phyloP scores from a whole-genome alignment of 2,797 vertebrate genomes.

The Acanthornis magna region DNA sequence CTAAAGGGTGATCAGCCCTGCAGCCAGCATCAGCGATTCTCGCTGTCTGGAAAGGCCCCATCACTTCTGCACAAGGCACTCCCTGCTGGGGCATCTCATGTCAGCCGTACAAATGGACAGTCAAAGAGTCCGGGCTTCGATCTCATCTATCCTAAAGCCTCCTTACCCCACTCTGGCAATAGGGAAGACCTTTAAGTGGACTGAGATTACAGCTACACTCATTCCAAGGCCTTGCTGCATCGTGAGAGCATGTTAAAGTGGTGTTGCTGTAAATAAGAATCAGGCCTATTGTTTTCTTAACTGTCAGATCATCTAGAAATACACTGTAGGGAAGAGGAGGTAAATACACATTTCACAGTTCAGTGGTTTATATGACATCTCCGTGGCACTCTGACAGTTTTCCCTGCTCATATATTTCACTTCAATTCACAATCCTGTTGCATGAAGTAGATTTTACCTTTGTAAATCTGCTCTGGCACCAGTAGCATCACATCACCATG shows the following conservation, averaged over 20 bases:
- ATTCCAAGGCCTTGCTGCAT: not conserved
- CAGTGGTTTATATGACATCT: slow-evolving; percentile 37
- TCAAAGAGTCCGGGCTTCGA: not conserved
- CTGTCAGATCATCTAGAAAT: slow-evolving; percentile 8
- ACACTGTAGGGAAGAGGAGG: not conserved
- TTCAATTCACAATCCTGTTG: slow-evolving; percentile 35
- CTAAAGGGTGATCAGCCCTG: not conserved
- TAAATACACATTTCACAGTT: slow-evolving; percentile 51
- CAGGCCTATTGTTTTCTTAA: slow-evolving; percentile 17
- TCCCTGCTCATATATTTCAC: slow-evolving; percentile 8
- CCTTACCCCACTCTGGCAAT: not conserved
- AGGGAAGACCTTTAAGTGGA: not conserved
- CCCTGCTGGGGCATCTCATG: not conserved
- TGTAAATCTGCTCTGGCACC: slow-evolving; percentile 8
- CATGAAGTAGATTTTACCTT: slow-evolving; percentile 21
- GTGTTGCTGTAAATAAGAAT: slow-evolving; percentile 11
- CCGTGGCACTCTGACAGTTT: not conserved
- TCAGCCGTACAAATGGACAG: slow-evolving; percentile 29
- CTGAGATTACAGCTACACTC: not conserved
- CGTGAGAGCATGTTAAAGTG: not conserved
- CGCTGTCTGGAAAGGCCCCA: not conserved
- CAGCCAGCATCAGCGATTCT: not conserved
- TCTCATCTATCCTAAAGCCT: slow-evolving; percentile 7
- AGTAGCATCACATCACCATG: not conserved
- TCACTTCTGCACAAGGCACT: not conserved